Conservation (phyloP, 2,888 invertebrate genomes). For the Diplazon laetatorius region DNA sequence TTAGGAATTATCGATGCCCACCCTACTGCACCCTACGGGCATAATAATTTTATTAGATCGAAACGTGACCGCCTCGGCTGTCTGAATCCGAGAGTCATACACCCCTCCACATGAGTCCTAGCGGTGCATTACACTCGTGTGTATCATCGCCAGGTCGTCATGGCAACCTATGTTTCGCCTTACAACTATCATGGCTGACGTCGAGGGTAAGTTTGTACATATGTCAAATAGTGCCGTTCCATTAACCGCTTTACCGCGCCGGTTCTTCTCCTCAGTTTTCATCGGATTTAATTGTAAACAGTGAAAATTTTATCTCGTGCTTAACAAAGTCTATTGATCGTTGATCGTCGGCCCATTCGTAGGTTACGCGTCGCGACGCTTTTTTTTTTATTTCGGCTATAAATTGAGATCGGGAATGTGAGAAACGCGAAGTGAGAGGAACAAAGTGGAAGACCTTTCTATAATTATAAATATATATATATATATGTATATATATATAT, state of each 20-base stretch:
- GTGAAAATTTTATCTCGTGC: not conserved
- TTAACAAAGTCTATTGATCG: not conserved
- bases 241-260: slow-evolving; percentile 41
- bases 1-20: slow-evolving; percentile 21
- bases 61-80: slow-evolving; percentile 26
- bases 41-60: slow-evolving; percentile 62
- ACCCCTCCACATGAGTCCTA: slow-evolving; percentile 14
- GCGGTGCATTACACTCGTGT: slow-evolving; percentile 19
- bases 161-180: slow-evolving; percentile 72
- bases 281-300: slow-evolving; percentile 15
- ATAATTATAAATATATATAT: slow-evolving; percentile 18
- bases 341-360: not conserved
- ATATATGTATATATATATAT: too few relatives aligned
- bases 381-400: slow-evolving; percentile 30
- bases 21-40: not conserved
- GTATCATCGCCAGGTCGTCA: slow-evolving; percentile 68
- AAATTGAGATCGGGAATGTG: slow-evolving; percentile 12
- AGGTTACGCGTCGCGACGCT: slow-evolving; percentile 60
- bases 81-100: slow-evolving; percentile 15
- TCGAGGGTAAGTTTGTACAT: slow-evolving; percentile 77
- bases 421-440: not conserved
- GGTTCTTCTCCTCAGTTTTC: slow-evolving; percentile 25
- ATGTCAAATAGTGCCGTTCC: slow-evolving; percentile 66
- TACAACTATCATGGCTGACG: slow-evolving; percentile 79
- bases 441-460: not conserved